These are phyloP conservation scores for Toxonevra muliebris DNA, from an alignment of 2,888 invertebrate genomes.

Conservation along the genomic window DNA sequence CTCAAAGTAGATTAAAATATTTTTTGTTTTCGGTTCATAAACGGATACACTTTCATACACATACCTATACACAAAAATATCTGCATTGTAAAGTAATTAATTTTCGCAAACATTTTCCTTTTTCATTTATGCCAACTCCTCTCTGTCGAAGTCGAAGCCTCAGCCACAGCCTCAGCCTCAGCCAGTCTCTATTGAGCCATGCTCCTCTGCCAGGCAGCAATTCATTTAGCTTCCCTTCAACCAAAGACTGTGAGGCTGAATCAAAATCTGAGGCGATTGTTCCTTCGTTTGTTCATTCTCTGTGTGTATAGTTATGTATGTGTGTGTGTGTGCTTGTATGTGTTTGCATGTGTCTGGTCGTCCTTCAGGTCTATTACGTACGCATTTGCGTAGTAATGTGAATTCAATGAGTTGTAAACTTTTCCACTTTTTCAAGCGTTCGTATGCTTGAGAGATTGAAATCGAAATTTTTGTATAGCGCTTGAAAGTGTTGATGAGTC, in stretches of 20 bases:
- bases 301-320: neutral
- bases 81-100: slow-evolving; percentile 19
- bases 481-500: no score
- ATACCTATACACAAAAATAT: neutral
- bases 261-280: neutral
- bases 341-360: neutral
- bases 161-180: no score
- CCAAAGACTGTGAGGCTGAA: no score
- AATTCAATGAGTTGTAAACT: slow-evolving; percentile 28
- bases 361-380: slow-evolving; percentile 21
- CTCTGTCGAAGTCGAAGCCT: neutral
- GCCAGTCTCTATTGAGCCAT: neutral
- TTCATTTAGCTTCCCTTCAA: neutral
- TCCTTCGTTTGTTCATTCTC: slow-evolving; percentile 5
- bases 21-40: no score
- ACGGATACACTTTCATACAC: neutral
- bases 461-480: no score
- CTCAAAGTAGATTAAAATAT: no score
- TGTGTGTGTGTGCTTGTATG: neutral
- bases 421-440: neutral
- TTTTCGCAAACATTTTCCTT: neutral
- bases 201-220: neutral
- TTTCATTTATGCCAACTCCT: neutral
- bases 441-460: neutral
- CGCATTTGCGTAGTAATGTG: slow-evolving; percentile 23